Evolutionary conservation across 2,888 invertebrate species (phyloP).

Genomic region (Melipona beecheii): DNA sequence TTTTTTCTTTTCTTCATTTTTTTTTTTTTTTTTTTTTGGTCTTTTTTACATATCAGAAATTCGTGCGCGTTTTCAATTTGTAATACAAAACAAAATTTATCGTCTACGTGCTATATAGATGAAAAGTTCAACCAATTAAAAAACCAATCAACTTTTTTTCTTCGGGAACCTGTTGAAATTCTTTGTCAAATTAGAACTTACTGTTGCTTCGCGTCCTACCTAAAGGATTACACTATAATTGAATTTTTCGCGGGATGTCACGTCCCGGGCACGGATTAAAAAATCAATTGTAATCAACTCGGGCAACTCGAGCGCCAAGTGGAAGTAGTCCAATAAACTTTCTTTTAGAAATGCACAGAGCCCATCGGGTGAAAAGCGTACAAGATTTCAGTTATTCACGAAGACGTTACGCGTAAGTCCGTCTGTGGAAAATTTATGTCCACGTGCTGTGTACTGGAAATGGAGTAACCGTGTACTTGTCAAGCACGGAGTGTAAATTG

Average conservation of each 20-base stretch:
- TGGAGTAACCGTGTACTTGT: too few relatives aligned
- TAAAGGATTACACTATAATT: slow-evolving; percentile 10
- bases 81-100: neutral
- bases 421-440: too few relatives aligned
- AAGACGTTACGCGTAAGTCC: too few relatives aligned
- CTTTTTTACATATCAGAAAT: neutral
- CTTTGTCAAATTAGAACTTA: neutral
- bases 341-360: too few relatives aligned
- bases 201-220: neutral
- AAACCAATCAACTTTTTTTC: slow-evolving; percentile 9
- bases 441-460: too few relatives aligned
- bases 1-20: too few relatives aligned
- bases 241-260: slow-evolving; percentile 12
- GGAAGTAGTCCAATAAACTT: neutral
- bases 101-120: neutral
- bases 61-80: neutral
- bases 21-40: too few relatives aligned
- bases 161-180: neutral
- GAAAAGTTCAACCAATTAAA: neutral
- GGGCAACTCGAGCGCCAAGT: neutral
- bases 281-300: slow-evolving; percentile 1
- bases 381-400: neutral
- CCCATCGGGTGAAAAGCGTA: neutral
- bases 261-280: neutral
- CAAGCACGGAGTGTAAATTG: too few relatives aligned